phyloP scores from a whole-genome alignment of 2,113 vertebrate genomes.

The Heloderma charlesbogerti region DNA sequence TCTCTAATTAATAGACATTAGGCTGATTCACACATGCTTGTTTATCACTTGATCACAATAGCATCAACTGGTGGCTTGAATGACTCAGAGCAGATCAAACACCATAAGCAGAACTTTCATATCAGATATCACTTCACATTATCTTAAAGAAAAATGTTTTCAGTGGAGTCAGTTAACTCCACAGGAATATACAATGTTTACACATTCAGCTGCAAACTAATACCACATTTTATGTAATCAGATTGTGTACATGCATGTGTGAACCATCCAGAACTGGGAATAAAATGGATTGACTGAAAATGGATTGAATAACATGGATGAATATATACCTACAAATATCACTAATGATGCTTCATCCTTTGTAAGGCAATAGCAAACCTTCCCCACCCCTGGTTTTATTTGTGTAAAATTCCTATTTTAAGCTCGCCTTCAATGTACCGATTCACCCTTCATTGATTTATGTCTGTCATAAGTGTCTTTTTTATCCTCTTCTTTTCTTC shows the following conservation, averaged over 20 bases:
- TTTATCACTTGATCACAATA: neutral
- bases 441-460: neutral
- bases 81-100: no score
- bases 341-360: neutral
- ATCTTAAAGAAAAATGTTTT: neutral
- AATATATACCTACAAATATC: conserved; percentile 10
- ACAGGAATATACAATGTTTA: neutral
- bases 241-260: neutral
- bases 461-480: neutral
- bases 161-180: neutral
- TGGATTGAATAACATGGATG: no score
- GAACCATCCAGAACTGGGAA: neutral
- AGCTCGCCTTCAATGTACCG: neutral
- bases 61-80: neutral
- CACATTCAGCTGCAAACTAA: neutral
- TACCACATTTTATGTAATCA: neutral
- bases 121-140: neutral
- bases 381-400: conserved; percentile 10
- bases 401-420: neutral
- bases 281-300: neutral
- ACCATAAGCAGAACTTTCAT: neutral
- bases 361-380: neutral
- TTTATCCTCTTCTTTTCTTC: conserved; percentile 44
- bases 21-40: neutral
- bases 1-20: neutral